Evolutionary conservation across 2,113 vertebrate genomes (phyloP).

Genomic region (Rhombomys opimus): DNA sequence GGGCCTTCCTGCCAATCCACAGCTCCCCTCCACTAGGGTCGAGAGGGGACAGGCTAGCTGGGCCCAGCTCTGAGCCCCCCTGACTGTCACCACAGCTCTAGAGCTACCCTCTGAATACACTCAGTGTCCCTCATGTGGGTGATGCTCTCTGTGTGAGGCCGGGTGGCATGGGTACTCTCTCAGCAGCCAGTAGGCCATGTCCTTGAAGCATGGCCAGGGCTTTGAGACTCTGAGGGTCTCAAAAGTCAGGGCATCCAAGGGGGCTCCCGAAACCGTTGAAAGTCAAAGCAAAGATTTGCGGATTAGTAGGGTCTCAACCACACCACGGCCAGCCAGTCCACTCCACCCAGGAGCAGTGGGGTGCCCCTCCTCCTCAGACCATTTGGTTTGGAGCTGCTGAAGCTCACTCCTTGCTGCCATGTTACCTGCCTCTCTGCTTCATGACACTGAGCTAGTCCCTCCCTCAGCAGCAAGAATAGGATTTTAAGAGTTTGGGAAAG

Average conservation of each 20-base stretch:
- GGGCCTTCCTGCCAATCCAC: background rate
- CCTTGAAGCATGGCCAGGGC: background rate
- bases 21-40: background rate
- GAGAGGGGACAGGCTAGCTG: background rate
- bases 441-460: background rate
- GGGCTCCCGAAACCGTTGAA: accelerated
- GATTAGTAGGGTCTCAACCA: background rate
- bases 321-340: background rate
- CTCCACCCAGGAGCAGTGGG: too few species aligned
- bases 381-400: background rate
- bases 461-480: too few species aligned
- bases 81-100: accelerated
- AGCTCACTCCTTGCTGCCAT: background rate
- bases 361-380: accelerated
- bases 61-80: background rate
- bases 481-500: constrained; percentile 20
- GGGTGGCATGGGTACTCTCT: background rate
- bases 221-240: background rate
- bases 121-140: background rate
- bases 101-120: background rate
- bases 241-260: background rate
- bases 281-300: background rate
- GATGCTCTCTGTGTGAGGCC: accelerated
- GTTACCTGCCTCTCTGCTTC: background rate
- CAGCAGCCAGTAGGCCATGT: background rate